These are phyloP conservation scores for Bilobella aurantiaca DNA, from an alignment of 1,140 invertebrate species.

Conservation along the genomic window DNA sequence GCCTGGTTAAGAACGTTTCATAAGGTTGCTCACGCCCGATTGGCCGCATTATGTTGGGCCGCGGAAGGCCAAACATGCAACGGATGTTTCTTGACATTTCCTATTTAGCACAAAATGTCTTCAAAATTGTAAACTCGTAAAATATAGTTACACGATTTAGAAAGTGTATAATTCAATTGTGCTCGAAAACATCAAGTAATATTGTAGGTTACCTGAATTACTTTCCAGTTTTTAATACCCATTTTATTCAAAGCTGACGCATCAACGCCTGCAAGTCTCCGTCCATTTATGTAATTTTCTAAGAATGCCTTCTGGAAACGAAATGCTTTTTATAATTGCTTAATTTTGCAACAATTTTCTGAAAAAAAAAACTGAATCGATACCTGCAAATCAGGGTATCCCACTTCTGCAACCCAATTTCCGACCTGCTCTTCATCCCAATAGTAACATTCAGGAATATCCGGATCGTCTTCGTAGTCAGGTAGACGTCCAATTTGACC, in stretches of 20 bases:
- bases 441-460: constrained; percentile 3
- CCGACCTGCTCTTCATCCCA: constrained; percentile 12
- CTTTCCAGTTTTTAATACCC: constrained; percentile 8
- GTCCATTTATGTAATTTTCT: constrained; percentile 9
- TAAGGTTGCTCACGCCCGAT: constrained; percentile 7
- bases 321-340: background rate
- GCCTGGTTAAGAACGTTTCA: constrained; percentile 5
- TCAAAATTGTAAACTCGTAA: background rate
- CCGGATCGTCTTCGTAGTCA: background rate
- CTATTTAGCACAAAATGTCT: background rate
- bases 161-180: no score
- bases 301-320: constrained; percentile 8
- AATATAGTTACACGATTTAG: no score
- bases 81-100: constrained; percentile 14
- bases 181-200: background rate
- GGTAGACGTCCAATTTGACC: background rate
- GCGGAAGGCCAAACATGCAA: constrained; percentile 3
- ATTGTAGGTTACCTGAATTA: background rate
- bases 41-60: constrained; percentile 6
- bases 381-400: constrained; percentile 7
- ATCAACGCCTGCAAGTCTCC: constrained; percentile 3
- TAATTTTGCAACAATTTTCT: no score
- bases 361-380: background rate
- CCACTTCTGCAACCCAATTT: constrained; percentile 5
- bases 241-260: constrained; percentile 11